phyloP scores from a whole-genome alignment of 2,888 invertebrate genomes.

The Cryptocheilus praepositus region DNA sequence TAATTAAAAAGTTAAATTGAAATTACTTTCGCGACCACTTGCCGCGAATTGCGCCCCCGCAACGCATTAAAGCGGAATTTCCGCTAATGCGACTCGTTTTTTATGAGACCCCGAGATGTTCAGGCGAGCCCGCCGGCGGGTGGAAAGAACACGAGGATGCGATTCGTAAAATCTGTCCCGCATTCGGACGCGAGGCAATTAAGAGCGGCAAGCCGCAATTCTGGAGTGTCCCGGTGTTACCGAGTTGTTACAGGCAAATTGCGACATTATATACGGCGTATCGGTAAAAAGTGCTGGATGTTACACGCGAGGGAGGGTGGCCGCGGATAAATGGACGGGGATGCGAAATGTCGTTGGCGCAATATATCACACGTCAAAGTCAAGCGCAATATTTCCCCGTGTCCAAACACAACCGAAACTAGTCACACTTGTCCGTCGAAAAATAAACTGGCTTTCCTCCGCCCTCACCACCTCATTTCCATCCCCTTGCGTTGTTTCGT shows the following conservation, averaged over 20 bases:
- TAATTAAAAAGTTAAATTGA: conserved; percentile 59
- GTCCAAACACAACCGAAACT: conserved; percentile 26
- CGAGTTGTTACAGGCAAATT: too few relatives aligned
- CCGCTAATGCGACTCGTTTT: conserved; percentile 32
- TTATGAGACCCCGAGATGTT: conserved; percentile 23
- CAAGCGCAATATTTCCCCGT: conserved; percentile 29
- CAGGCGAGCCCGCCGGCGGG: not conserved
- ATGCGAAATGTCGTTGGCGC: conserved; percentile 19
- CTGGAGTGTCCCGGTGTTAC: too few relatives aligned
- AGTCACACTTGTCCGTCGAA: too few relatives aligned
- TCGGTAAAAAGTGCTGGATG: too few relatives aligned
- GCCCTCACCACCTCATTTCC: not conserved
- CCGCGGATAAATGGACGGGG: too few relatives aligned
- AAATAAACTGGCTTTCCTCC: conserved; percentile 29
- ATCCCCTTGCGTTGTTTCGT: too few relatives aligned
- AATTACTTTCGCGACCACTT: conserved; percentile 43
- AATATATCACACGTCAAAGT: conserved; percentile 34
- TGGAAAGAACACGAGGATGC: conserved; percentile 4
- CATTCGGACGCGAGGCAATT: too few relatives aligned
- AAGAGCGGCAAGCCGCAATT: too few relatives aligned
- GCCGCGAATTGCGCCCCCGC: conserved; percentile 5
- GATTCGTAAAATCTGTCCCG: too few relatives aligned
- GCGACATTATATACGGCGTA: too few relatives aligned
- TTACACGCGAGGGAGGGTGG: not conserved
- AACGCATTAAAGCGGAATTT: conserved; percentile 46